Percentiles rank a stretch among this genome's conserved stretches.
These are phyloP conservation scores for Notechis scutatus DNA, from an alignment of 2,113 vertebrate species.

Conservation along the genomic window DNA sequence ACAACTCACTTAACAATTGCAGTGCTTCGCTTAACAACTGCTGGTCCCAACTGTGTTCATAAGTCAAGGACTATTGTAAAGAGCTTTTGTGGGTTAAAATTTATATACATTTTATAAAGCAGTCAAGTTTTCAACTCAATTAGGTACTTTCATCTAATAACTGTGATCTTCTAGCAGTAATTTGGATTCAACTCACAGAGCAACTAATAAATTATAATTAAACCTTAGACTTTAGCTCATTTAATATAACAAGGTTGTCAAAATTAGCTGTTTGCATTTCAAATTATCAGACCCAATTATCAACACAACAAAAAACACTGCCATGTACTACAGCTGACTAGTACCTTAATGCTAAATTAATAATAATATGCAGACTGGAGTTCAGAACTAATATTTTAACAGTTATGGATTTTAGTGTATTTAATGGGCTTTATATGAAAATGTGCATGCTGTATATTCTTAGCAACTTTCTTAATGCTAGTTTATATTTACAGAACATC, in stretches of 20 bases:
- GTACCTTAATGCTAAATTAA: constrained; percentile 3
- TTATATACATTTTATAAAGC: neutral
- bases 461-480: neutral
- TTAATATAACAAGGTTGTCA: neutral
- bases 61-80: neutral
- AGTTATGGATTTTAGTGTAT: neutral
- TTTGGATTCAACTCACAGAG: neutral
- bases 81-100: neutral
- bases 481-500: constrained; percentile 17
- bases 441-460: neutral
- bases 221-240: neutral
- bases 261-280: neutral
- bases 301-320: neutral
- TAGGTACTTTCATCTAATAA: neutral
- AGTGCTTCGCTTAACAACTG: neutral
- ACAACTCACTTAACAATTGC: neutral
- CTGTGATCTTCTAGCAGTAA: neutral
- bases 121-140: neutral
- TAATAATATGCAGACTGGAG: neutral
- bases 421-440: neutral
- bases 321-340: neutral
- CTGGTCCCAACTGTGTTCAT: neutral
- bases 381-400: neutral
- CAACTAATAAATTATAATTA: neutral
- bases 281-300: neutral